Evolutionary conservation across 2,888 invertebrate genomes (phyloP).

Genomic region (Diplazon laetatorius): DNA sequence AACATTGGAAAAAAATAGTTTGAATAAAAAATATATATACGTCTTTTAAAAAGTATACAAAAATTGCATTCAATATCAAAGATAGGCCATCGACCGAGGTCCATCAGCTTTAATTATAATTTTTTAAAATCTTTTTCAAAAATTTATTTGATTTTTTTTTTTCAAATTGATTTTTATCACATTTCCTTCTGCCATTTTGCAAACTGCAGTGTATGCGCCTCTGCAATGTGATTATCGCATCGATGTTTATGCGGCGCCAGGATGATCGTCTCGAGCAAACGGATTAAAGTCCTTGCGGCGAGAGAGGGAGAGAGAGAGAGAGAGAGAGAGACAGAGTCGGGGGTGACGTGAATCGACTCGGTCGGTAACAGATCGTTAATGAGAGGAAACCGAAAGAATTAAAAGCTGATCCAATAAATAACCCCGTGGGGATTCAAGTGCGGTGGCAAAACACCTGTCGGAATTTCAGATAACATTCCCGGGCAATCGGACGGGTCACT

Average conservation of each 20-base stretch:
- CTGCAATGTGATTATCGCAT: background rate
- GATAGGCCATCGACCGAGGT: too few species aligned
- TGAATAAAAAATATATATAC: too few species aligned
- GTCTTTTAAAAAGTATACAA: too few species aligned
- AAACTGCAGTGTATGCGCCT: too few species aligned
- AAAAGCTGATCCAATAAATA: constrained; percentile 23
- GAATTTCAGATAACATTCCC: constrained; percentile 25
- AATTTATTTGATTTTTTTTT: too few species aligned
- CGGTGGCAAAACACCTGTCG: constrained; percentile 19
- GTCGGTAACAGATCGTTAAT: constrained; percentile 1
- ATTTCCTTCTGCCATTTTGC: too few species aligned
- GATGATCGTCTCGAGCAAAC: constrained; percentile 29
- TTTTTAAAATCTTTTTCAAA: too few species aligned
- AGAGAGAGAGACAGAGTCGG: background rate
- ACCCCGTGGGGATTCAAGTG: background rate
- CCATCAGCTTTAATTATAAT: too few species aligned
- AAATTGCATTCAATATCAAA: too few species aligned
- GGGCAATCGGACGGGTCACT: too few species aligned
- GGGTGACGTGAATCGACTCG: background rate
- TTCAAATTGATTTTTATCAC: constrained; percentile 20
- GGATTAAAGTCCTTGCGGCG: constrained; percentile 32
- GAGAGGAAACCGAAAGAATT: background rate
- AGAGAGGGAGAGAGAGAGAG: too few species aligned
- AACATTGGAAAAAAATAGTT: too few species aligned
- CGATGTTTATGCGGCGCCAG: constrained; percentile 41